Base-by-base conservation (phyloP, 2,113 vertebrate genomes). In the Embiotoca jacksoni region DNA sequence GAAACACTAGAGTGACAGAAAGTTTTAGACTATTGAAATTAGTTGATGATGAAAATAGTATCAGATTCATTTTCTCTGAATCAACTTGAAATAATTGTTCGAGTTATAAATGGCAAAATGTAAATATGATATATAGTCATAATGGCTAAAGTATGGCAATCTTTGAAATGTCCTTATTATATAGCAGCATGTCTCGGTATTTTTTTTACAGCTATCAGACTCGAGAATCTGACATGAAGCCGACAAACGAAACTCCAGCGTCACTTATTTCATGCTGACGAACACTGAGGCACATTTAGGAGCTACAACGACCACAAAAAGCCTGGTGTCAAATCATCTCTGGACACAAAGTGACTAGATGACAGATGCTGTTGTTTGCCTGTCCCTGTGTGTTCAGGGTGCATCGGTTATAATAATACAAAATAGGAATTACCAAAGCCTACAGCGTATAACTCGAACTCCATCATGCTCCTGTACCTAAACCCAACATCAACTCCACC, bases 221-320 rank as follows among this genome's bases (percentile, higher is more conserved):
- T 41, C 6, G 9, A 2, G 39, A 41, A 49, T 13, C 14, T 49
- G 46, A 13, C 46, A 41, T 7, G 39, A 41, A 49, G 46, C 14
- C 15, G 46, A 13, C 46, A 49, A 49, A 49, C 5, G 14, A 49
- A 49, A 15, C 53, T 23, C 23, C 15, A 23, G 15, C 10, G 61
- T 49, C 2, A 39, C 46, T 50, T 61, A 16, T 59, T 52, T 49
- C 39, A 36, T 35, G 13, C 7, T 7, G 10, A 2, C 4, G 57
- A 44, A 53, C 32, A 63, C 41, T 23, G 23, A 23, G 23, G 32
- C 31, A 58, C n/a, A 32, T 32, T 30, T 14, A 7, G 32, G 14
- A 78, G 54, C 35, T 70, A 62, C 53, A 72, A 60, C 41, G 5
- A 33, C 31, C 52, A 62, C 35, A 75, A 35, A 8, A 62, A 53